These are phyloP conservation scores for Lithobates sylvaticus DNA, from an alignment of 2,797 vertebrate genomes.

Conservation along the genomic window DNA sequence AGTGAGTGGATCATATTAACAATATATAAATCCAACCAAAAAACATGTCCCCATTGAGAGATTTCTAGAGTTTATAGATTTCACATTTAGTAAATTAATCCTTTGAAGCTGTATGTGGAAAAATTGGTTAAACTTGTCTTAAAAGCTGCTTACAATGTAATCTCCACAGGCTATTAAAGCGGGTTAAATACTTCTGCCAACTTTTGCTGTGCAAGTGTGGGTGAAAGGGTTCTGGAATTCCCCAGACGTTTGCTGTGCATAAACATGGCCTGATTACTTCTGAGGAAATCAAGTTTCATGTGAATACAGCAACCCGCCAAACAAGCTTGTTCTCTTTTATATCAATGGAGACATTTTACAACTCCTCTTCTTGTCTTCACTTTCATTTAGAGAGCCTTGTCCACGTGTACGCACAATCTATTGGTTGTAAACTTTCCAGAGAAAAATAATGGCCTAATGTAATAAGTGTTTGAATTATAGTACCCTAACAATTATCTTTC, in stretches of 20 bases:
- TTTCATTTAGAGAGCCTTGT: not conserved
- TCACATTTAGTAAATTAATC: not conserved
- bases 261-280: not conserved
- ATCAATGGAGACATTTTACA: not conserved
- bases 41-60: too few species aligned
- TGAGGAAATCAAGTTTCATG: not conserved
- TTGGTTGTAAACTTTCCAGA: not conserved
- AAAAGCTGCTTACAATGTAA: not conserved
- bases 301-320: too few species aligned
- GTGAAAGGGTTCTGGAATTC: too few species aligned
- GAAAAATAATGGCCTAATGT: not conserved
- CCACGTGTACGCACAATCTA: not conserved
- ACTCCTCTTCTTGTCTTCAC: not conserved
- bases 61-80: not conserved
- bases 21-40: too few species aligned
- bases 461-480: not conserved
- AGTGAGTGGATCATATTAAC: too few species aligned
- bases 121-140: not conserved
- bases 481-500: too few species aligned
- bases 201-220: not conserved
- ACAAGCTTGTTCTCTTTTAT: too few species aligned
- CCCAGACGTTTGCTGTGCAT: not conserved
- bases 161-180: not conserved
- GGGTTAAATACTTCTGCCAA: not conserved
- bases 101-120: not conserved